Percentiles rank a stretch among this genome's conserved stretches.
Evolutionary conservation across 2,888 invertebrate genomes (phyloP).

Genomic region (Cybosia mesomella): DNA sequence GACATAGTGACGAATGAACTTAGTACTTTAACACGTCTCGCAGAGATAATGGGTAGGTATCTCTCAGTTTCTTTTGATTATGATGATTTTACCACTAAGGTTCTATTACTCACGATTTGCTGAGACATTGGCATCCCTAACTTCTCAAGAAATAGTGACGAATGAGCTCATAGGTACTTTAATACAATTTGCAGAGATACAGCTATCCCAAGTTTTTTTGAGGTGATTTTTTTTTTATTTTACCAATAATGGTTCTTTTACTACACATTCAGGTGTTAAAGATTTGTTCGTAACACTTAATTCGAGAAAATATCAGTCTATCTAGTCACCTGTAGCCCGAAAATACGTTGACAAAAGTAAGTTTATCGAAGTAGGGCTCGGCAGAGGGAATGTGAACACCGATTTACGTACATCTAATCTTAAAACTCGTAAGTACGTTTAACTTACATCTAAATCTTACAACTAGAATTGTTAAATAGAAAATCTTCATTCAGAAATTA

Average conservation of each 20-base stretch:
- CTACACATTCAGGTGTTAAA: conserved; percentile 7
- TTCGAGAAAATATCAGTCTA: conserved; percentile 51
- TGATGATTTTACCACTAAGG: too few species aligned
- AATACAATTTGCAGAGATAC: background rate
- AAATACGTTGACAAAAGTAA: conserved; percentile 25
- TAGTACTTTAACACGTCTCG: too few species aligned
- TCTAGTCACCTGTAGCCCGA: conserved; percentile 32
- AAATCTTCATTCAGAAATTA: conserved; percentile 28
- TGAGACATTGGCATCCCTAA: background rate
- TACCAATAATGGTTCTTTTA: conserved; percentile 5
- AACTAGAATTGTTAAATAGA: conserved; percentile 40
- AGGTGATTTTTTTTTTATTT: background rate
- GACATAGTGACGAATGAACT: too few species aligned
- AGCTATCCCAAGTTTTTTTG: background rate
- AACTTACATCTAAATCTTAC: conserved; percentile 45
- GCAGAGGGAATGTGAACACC: conserved; percentile 44
- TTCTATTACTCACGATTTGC: too few species aligned
- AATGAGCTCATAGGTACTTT: background rate
- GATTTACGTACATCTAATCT: conserved; percentile 35
- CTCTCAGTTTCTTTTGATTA: too few species aligned
- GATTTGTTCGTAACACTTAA: conserved; percentile 36
- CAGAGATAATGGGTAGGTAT: too few species aligned
- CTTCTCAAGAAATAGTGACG: background rate
- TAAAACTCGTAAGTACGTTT: conserved; percentile 45
- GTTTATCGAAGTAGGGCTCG: conserved; percentile 24